Base-by-base conservation (phyloP, 2,888 invertebrate species). In the Achlya flavicornis region DNA sequence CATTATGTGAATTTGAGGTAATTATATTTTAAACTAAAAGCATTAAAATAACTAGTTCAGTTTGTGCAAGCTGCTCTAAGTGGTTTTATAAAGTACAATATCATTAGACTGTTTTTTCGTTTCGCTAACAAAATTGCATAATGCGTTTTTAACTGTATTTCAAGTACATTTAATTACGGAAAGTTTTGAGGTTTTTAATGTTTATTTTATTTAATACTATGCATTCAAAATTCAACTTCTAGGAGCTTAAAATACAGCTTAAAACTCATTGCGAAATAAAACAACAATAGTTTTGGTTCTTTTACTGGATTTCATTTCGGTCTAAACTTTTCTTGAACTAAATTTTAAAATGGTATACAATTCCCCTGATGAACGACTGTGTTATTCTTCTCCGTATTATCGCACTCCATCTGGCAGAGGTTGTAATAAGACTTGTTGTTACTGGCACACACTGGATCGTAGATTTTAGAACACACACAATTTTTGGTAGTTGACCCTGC, bases 361-460 rank as follows among this genome's bases (percentile, higher is more conserved):
- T 86, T 87, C 3, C 91, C 91, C 16, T 82, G 80, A 61, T 90
- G 79, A 0, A 79, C 35, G 0, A 87, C 75, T 3, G 69, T 72
- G 0, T 86, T 64, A 6, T 73, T 68, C 0, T 65, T 63, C 0
- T 57, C 64, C 0, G 67, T 66, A 0, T 65, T 57, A 0, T 81
- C 83, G 35, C 91, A 91, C 4, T 86, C 78, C 68, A 90, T 75
- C n/a, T 79, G 75, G 35, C 91, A 91, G 0, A 72, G 7, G 41
- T 90, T 91, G 65, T 78, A 86, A 57, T 89, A 91, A 0, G 90
- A 90, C 43, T 81, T 79, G 2, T 79, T 78, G 41, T 88, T 83
- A 0, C 83, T 75, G 0, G 80, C 86, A 53, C 91, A 91, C 0
- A 91, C 77, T 0, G 90, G 91, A n/a, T 89, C 89, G 62, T 91